phyloP scores from a whole-genome alignment of 30 jellyfish, hydroid and myxozoan genomes.

The Turritopsis dohrnii region DNA sequence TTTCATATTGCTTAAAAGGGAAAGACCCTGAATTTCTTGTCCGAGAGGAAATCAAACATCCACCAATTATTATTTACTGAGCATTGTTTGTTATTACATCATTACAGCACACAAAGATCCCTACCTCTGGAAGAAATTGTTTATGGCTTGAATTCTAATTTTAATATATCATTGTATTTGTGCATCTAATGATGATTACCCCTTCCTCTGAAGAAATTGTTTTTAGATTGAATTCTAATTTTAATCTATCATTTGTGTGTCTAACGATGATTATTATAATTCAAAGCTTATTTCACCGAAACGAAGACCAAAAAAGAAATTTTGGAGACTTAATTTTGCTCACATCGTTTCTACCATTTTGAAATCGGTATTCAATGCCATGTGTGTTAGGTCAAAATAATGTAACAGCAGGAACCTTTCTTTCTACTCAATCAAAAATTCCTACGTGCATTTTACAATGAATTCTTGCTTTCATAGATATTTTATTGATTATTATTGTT shows the following conservation, averaged over 20 bases:
- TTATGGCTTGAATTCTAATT: too few species aligned
- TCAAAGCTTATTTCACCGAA: not conserved
- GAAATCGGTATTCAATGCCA: not conserved
- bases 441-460: not conserved
- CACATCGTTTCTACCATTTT: not conserved
- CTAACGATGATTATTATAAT: too few species aligned
- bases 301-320: not conserved
- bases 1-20: not conserved
- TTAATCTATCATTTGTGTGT: too few species aligned
- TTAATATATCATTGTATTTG: too few species aligned
- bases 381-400: not conserved
- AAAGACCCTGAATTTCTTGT: not conserved
- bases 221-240: too few species aligned
- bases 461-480: not conserved
- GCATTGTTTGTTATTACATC: not conserved
- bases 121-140: too few species aligned
- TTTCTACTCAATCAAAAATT: not conserved
- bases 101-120: not conserved
- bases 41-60: not conserved
- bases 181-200: too few species aligned
- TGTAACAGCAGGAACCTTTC: not conserved
- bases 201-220: too few species aligned
- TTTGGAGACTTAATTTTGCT: not conserved
- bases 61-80: not conserved
- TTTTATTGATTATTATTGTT: not conserved